phyloP scores from a whole-genome alignment of 2,888 invertebrate species.

The Rhimphoctona megacephalus region DNA sequence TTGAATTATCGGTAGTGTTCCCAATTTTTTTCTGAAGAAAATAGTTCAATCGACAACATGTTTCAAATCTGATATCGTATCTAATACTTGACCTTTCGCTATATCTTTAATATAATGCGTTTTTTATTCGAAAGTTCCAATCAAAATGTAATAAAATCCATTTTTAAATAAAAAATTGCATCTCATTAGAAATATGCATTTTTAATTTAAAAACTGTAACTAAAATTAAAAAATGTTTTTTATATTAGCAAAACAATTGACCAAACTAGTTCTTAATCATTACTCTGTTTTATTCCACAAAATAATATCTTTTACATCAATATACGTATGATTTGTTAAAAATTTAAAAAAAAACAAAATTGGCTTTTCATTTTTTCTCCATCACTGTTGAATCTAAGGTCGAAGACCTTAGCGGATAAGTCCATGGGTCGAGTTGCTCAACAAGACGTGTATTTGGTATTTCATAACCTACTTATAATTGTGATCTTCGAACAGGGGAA shows the following conservation, averaged over 20 bases:
- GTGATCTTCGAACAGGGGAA: conserved; percentile 9
- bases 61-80: too few species aligned
- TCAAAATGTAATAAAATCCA: too few species aligned
- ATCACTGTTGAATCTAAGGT: neutral
- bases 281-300: neutral
- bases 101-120: too few species aligned
- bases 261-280: neutral
- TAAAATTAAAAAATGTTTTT: too few species aligned
- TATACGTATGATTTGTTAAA: neutral
- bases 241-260: neutral
- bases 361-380: neutral
- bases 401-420: neutral
- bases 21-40: too few species aligned
- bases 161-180: too few species aligned
- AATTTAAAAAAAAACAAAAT: neutral
- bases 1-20: too few species aligned
- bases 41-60: too few species aligned
- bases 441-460: conserved; percentile 53
- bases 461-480: conserved; percentile 43
- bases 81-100: too few species aligned
- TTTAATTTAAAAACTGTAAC: too few species aligned
- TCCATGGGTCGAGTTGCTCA: neutral
- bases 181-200: too few species aligned
- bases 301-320: neutral
- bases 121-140: neutral